A percentile compares a stretch with the other conserved stretches of the same genome.
Evolutionary conservation across 2,113 vertebrate genomes (phyloP).

Genomic region (Syngnathus scovelli): DNA sequence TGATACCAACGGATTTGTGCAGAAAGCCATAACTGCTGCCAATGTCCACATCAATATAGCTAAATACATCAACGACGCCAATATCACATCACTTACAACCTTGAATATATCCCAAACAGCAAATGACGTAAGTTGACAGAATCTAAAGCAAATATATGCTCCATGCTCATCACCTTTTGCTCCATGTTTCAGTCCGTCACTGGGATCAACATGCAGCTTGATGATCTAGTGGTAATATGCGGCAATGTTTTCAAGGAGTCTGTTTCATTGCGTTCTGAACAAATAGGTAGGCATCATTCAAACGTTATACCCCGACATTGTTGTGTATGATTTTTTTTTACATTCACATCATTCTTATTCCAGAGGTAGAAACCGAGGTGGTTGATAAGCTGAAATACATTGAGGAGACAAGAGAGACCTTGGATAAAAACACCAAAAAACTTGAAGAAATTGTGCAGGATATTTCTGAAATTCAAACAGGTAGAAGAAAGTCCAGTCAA

Average conservation of each 20-base stretch:
- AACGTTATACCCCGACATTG: background rate
- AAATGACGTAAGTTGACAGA: slow-evolving; percentile 75
- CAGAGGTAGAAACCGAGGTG: slow-evolving; percentile 69
- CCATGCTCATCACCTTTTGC: background rate
- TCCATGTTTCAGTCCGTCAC: slow-evolving; percentile 71
- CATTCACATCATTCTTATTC: slow-evolving; percentile 12
- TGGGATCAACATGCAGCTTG: slow-evolving; percentile 79
- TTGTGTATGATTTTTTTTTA: background rate
- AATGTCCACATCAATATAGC: slow-evolving; percentile 91
- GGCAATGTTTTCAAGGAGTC: slow-evolving; percentile 75
- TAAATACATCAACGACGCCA: slow-evolving; percentile 77
- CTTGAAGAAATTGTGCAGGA: slow-evolving; percentile 66
- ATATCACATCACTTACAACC: slow-evolving; percentile 74
- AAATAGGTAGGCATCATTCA: slow-evolving; percentile 48
- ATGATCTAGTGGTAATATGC: slow-evolving; percentile 76
- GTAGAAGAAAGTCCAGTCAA: slow-evolving; percentile 53
- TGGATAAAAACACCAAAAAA: slow-evolving; percentile 63
- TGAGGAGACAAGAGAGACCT: slow-evolving; percentile 74
- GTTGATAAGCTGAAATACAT: slow-evolving; percentile 73
- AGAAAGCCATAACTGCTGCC: slow-evolving; percentile 87
- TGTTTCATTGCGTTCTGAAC: slow-evolving; percentile 70
- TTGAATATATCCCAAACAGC: slow-evolving; percentile 78
- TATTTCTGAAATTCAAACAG: slow-evolving; percentile 74
- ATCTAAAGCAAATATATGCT: background rate
- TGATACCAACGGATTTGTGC: slow-evolving; percentile 87